Base-by-base conservation (phyloP, 2,797 vertebrate species). In the Sphenodon punctatus region DNA sequence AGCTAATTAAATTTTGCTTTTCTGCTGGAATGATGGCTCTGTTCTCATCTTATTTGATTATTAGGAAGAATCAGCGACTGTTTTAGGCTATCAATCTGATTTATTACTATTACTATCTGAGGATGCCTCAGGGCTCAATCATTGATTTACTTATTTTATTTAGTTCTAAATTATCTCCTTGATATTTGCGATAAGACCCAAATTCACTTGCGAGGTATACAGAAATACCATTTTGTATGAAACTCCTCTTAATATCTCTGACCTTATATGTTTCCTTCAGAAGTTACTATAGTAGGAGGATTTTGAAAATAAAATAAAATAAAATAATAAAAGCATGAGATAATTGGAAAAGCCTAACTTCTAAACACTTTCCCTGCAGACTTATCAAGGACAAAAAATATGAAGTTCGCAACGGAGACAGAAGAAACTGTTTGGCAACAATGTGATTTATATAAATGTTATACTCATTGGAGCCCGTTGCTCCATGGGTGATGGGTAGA, bases 1-100 rank as follows among this genome's bases (percentile, higher is more conserved):
- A 95, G 93, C 93, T 96, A 94, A 96, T 95, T 96, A 95, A 95
- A 93, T 93, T 83, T 92, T 92, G 70, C 89, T 94, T 94, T 93
- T 90, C 84, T 92, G 48, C 69, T 92, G 70, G 87, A 93, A 91
- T 91, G 91, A 92, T 92, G 89, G 41, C 85, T 91, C 89, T 56
- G 73, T 93, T 95, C 90, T 89, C 88, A 82, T 94, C 89, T 93
- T 92, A 93, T 91, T 93, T 95, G 93, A 94, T 94, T 94, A 94
- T 93, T 75, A 91, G 74, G 78, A 90, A 90, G 91, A 93, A 89
- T 92, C 88, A 81, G 81, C 85, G 66, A 27, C 80, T 91, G 63
- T 86, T 93, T 84, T 73, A 90, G 78, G 56, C 82, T 88, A 90
- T 92, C 82, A 58, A 75, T 80, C 78, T 95, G 92, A 95, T 94